A percentile compares a stretch with the other conserved stretches of the same genome.
phyloP scores from a whole-genome alignment of 2,113 vertebrate genomes.

The Connochaetes taurinus region DNA sequence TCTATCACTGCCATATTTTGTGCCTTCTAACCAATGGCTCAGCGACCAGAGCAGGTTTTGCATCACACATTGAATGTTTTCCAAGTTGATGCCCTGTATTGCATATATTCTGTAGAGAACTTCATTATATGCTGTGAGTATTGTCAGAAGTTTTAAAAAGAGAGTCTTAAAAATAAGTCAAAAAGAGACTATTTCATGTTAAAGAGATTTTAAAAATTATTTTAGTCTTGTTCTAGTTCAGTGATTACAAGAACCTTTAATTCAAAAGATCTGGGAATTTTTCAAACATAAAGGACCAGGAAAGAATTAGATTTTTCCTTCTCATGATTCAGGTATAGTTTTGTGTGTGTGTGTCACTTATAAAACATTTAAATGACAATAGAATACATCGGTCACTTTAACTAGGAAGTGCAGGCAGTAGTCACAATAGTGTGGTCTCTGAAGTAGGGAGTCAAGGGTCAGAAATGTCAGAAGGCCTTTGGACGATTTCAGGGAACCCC shows the following conservation, averaged over 20 bases:
- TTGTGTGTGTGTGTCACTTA: slow-evolving; percentile 52
- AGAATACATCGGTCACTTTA: slow-evolving; percentile 73
- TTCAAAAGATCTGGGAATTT: slow-evolving; percentile 51
- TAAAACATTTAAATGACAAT: slow-evolving; percentile 78
- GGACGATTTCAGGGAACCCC: slow-evolving; percentile 70
- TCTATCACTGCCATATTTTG: slow-evolving; percentile 67
- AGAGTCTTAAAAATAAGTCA: slow-evolving; percentile 66
- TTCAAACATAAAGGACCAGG: slow-evolving; percentile 58
- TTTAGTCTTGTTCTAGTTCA: slow-evolving; percentile 66
- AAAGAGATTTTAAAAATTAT: slow-evolving; percentile 64
- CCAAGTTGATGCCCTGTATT: slow-evolving; percentile 59
- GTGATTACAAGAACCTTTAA: slow-evolving; percentile 52
- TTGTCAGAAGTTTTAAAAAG: slow-evolving; percentile 52
- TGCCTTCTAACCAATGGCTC: slow-evolving; percentile 74
- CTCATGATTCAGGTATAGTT: slow-evolving; percentile 60
- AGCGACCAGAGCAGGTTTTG: slow-evolving; percentile 68
- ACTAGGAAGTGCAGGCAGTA: slow-evolving; percentile 75
- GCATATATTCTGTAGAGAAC: slow-evolving; percentile 59
- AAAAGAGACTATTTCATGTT: slow-evolving; percentile 50
- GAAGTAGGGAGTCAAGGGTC: slow-evolving; percentile 77
- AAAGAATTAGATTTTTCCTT: slow-evolving; percentile 64
- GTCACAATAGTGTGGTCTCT: slow-evolving; percentile 73
- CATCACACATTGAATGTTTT: slow-evolving; percentile 63
- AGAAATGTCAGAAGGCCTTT: slow-evolving; percentile 79
- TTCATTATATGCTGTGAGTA: slow-evolving; percentile 65